A percentile compares a stretch with the other conserved stretches of the same genome.
Conservation (phyloP, 2,797 vertebrate species). For the Craterocephalus amniculus region DNA sequence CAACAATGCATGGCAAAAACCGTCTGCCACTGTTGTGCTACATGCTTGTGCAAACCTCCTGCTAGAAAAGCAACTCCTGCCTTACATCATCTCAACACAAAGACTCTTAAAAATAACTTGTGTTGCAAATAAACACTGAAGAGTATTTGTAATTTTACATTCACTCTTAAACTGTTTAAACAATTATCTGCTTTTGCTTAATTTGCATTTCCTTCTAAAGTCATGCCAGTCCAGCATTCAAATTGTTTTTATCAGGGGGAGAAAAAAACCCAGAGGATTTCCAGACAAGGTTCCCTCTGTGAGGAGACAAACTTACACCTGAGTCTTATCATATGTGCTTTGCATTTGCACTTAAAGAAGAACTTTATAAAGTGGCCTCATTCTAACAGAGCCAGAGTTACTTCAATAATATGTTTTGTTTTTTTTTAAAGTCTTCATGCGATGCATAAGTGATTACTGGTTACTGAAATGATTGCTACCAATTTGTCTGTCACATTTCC, state of each 20-base stretch:
- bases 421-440: conserved; percentile 1
- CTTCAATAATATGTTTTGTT: no score
- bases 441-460: not conserved
- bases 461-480: not conserved
- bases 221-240: conserved; percentile 43
- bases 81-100: not conserved
- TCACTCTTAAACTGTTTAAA: conserved; percentile 12
- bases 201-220: conserved; percentile 23
- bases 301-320: conserved; percentile 3
- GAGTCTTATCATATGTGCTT: conserved; percentile 38
- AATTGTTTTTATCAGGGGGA: conserved; percentile 52
- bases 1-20: conserved; percentile 4
- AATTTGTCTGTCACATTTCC: not conserved
- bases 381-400: no score
- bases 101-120: not conserved
- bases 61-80: not conserved
- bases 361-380: not conserved
- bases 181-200: conserved; percentile 18
- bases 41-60: not conserved
- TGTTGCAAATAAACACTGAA: not conserved
- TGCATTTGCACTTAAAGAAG: conserved; percentile 43
- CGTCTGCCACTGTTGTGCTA: conserved; percentile 14
- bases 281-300: conserved; percentile 13
- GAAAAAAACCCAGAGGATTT: conserved; percentile 6
- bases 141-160: not conserved